Evolutionary conservation across 35 echinoderm and acorn worm genomes (phyloP).

Genomic region (Anneissia japonica): DNA sequence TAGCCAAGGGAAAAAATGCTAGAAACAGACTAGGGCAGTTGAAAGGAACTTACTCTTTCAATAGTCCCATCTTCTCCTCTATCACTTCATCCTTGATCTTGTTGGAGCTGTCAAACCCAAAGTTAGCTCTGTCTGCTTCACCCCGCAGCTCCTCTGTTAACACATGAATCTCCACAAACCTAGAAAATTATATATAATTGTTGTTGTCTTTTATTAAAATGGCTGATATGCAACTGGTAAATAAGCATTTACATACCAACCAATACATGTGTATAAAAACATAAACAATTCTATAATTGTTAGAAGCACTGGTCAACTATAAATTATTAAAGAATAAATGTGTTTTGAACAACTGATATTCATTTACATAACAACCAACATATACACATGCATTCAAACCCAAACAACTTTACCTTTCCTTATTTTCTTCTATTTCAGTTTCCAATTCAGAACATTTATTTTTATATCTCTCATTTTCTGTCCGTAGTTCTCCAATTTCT

Average conservation of each 20-base stretch:
- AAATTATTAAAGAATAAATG: too few species aligned
- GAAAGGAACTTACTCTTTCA: slow-evolving; percentile 31
- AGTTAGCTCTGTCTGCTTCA: neutral
- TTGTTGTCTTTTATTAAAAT: too few species aligned
- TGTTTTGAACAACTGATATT: too few species aligned
- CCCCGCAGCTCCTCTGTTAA: neutral
- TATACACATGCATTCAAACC: neutral
- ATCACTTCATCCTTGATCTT: slow-evolving; percentile 47
- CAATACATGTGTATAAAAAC: too few species aligned
- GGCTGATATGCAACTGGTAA: too few species aligned
- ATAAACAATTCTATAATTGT: too few species aligned
- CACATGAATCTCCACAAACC: neutral
- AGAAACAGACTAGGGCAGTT: too few species aligned
- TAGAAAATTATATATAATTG: too few species aligned
- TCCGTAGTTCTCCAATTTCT: neutral
- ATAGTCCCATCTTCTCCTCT: slow-evolving; percentile 22
- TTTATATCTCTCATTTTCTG: neutral
- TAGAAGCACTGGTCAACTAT: too few species aligned
- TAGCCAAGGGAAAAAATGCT: too few species aligned
- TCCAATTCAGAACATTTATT: neutral
- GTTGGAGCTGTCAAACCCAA: slow-evolving; percentile 20
- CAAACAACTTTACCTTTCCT: neutral
- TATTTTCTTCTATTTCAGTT: neutral
- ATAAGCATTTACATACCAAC: too few species aligned
- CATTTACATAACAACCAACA: too few species aligned